Base-by-base conservation (phyloP, 2,113 vertebrate species). In the Tachycineta bicolor region DNA sequence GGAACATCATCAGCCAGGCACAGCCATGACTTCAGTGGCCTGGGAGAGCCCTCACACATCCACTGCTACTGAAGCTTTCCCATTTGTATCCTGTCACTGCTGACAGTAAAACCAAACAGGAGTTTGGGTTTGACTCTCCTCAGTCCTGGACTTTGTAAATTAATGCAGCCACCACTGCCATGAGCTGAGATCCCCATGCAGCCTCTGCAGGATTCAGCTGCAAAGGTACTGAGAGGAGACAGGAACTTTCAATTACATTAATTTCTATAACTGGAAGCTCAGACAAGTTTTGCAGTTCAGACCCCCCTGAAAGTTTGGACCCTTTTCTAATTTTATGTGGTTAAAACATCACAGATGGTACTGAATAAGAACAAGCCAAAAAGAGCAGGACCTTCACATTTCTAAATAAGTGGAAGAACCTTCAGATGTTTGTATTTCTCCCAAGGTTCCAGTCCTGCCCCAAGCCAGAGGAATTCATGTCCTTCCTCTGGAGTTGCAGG, bases 121-220 rank as follows among this genome's bases (percentile, higher is more conserved):
- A 83, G 14, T 18, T 31, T 33, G 22, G 43, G 8, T 2, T 55
- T 68, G 41, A 6, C 49, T 67, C 59, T 41, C 50, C 68, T 81
- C n/a, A 16, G 31, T 33, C 60, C 33, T 81, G 47, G 78, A 62
- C 15, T 58, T 37, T 12, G 16, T 22, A 34, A 81, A 62, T 71
- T 25, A 44, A 53, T 1, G 1, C 39, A 69, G 41, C 50, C 25
- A 15, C 25, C 9, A 33, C 19, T 56, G 37, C n/a, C 0, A 0
- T 47, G 63, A 85, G 37, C 5, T 6, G 67, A 74, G 65, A 23
- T 62, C 33, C 26, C 14, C 3, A 0, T 83, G 47, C 75, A 85
- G 43, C n/a, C 56, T 83, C 21, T 68, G 47, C 56, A 76, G 53
- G n/a, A 31, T 64, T 63, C 41, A 49, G n/a, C 41, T 87, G 64